Base-by-base conservation (phyloP, 2,113 vertebrate species). In the Dendrocopos noguchii region DNA sequence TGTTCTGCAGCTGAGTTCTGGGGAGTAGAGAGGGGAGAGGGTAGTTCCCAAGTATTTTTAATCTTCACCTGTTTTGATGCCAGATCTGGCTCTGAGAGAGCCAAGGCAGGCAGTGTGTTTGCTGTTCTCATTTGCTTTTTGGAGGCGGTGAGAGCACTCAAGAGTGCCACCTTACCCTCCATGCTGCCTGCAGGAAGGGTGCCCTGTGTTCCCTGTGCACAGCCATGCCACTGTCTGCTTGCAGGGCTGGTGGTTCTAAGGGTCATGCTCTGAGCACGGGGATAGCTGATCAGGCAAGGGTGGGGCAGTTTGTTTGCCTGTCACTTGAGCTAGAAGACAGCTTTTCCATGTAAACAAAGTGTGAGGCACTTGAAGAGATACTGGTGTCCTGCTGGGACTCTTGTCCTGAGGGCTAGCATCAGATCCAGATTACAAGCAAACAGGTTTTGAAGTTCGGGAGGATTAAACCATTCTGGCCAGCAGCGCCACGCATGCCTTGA, bases 261-360 rank as follows among this genome's bases (percentile, higher is more conserved):
- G 34, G 6, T 31, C 70, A 25, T 89, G 2, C 47, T 91, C 17
- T 71, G 52, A 78, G 57, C 39, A 46, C 1, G 1, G 65, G 19
- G 13, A 59, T 9, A 34, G 52, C 13, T 1, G 2, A 20, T 15
- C 25, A 44, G 39, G 28, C 0, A 0, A 65, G 55, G 18, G 18
- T 80, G 64, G 9, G 39, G 14, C 74, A 82, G 15, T 52, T 87
- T 52, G 14, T 57, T 73, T 70, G 67, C 44, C 18, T 50, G 42
- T 11, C 10, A 10, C 72, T 77, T 77, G 76, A 77, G 67, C 42
- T 76, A 50, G 34, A 29, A n/a, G 18, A 80, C 34, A 70, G 75
- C 27, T 85, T 76, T 87, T 73, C n/a, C 72, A 46, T 0, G 0
- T 29, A 84, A 56, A 39, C 25, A 66, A 72, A 55, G 6, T 0